Base-by-base conservation (phyloP, 2,888 invertebrate species). In the Sipunculus nudus region DNA sequence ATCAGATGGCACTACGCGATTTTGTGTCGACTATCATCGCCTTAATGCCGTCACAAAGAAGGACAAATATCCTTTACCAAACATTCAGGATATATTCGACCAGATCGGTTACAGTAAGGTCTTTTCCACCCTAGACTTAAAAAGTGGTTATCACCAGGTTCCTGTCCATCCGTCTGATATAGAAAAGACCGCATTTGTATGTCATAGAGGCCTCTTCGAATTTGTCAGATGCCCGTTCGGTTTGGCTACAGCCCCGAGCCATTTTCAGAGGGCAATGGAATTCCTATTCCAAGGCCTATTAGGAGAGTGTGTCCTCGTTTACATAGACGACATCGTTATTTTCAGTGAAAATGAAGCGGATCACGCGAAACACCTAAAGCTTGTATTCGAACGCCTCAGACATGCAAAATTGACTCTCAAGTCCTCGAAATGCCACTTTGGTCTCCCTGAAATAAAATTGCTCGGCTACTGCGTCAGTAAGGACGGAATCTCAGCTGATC, bases 81-180 rank as follows among this genome's bases (percentile, higher is more conserved):
- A 16, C 8, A 60, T 61, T 16, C 59, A 67, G 3, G 63, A 71
- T 31, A 59, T 56, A 4, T 60, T 68, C 8, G 59, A 48, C 25
- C 29, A 60, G 21, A 29, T 68, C 4, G 53, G 26, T n/a, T 60
- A 52, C n/a, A 60, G 50, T 39, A 8, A 1, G 2, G 23, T 60
- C 21, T 71, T 70, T 53, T 56, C 59, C 0, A 64, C 67, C 28
- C 54, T 70, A 8, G 68, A 73, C 50, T 57, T 65, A 6, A 56
- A 50, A 23, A 53, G 55, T 19, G 70, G 69, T 8, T 72, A 61
- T 45, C 69, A 65, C 61, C 71, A 72, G 48, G 61, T 72, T 25
- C 47, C 53, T 10, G 32, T 68, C 13, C 3, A 32, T 21, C 23
- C 38, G 8, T 58, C 63, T 45, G 29, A 38, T 25, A 41, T 49